A percentile compares a stretch with the other conserved stretches of the same genome.
Conservation (phyloP, 1,140 invertebrate species). For the Drosophila pseudoobscura region DNA sequence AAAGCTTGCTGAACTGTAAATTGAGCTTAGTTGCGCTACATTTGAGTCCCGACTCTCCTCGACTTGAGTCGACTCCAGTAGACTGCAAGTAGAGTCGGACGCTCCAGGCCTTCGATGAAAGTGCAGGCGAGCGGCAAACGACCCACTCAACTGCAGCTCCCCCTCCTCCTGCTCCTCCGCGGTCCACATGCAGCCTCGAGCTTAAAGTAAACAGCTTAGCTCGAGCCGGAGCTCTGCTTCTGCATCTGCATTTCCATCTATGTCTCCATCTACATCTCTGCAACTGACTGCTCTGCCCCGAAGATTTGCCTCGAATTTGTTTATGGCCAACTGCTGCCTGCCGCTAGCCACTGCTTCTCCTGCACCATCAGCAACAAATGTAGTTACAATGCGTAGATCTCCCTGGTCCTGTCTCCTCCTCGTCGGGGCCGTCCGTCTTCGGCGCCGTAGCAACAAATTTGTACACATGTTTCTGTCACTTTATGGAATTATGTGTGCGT, state of each 20-base stretch:
- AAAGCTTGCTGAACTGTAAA: constrained; percentile 78
- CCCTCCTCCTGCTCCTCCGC: background rate
- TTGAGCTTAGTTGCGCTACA: constrained; percentile 74
- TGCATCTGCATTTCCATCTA: constrained; percentile 22
- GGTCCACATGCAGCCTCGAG: constrained; percentile 30
- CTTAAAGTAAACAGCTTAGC: constrained; percentile 69
- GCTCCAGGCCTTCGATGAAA: constrained; percentile 27
- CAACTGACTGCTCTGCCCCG: constrained; percentile 19
- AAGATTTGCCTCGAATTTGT: constrained; percentile 66
- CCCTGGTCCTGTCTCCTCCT: constrained; percentile 2
- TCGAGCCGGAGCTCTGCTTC: constrained; percentile 27
- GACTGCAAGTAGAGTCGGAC: constrained; percentile 36
- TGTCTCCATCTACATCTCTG: constrained; percentile 28
- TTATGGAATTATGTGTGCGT: constrained; percentile 69
- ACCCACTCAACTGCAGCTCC: constrained; percentile 63
- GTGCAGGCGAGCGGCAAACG: constrained; percentile 61
- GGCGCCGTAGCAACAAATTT: constrained; percentile 69
- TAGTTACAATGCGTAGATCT: constrained; percentile 53
- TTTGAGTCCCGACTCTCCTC: constrained; percentile 46
- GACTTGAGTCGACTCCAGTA: constrained; percentile 21
- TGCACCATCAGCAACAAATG: constrained; percentile 36
- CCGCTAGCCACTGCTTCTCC: too few relatives aligned
- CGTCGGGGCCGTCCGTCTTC: background rate
- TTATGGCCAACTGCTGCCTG: constrained; percentile 61
- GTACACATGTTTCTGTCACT: constrained; percentile 81